These are phyloP conservation scores for Dioctria rufipes DNA, from an alignment of 2,888 invertebrate species.

Conservation along the genomic window DNA sequence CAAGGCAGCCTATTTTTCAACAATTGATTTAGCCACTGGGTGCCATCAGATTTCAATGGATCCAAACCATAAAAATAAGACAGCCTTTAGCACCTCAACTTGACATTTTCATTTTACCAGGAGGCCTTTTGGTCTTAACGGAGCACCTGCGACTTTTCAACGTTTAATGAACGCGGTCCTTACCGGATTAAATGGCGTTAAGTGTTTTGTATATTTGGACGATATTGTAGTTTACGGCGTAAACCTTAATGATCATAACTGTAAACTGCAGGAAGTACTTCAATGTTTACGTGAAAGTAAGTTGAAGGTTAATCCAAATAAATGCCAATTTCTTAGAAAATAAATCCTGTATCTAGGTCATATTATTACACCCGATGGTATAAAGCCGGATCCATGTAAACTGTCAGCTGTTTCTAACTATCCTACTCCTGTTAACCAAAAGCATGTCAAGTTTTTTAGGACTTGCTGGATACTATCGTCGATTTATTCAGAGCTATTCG, in stretches of 20 bases:
- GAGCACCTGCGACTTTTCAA: constrained; percentile 68
- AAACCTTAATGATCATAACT: constrained; percentile 62
- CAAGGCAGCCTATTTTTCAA: constrained; percentile 55
- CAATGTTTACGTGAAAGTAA: constrained; percentile 59
- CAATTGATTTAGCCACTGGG: constrained; percentile 57
- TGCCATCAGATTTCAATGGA: constrained; percentile 59
- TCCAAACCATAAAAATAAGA: constrained; percentile 53
- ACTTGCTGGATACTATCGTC: constrained; percentile 50
- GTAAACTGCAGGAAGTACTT: constrained; percentile 60
- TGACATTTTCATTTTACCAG: constrained; percentile 58
- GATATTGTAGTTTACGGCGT: constrained; percentile 56
- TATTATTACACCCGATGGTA: constrained; percentile 62
- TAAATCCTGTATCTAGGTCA: constrained; percentile 61
- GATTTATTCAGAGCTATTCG: constrained; percentile 62
- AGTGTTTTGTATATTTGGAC: constrained; percentile 54
- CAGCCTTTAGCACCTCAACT: constrained; percentile 55
- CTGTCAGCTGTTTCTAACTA: constrained; percentile 60
- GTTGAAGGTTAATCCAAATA: constrained; percentile 62
- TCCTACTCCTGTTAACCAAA: constrained; percentile 59
- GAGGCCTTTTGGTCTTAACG: constrained; percentile 68
- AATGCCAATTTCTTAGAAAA: constrained; percentile 61
- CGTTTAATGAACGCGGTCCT: constrained; percentile 66
- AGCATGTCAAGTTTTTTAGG: constrained; percentile 58
- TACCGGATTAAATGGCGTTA: constrained; percentile 63
- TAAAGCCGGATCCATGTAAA: constrained; percentile 62